phyloP scores from a whole-genome alignment of 1,140 invertebrate species.

The Sweltsa coloradensis region DNA sequence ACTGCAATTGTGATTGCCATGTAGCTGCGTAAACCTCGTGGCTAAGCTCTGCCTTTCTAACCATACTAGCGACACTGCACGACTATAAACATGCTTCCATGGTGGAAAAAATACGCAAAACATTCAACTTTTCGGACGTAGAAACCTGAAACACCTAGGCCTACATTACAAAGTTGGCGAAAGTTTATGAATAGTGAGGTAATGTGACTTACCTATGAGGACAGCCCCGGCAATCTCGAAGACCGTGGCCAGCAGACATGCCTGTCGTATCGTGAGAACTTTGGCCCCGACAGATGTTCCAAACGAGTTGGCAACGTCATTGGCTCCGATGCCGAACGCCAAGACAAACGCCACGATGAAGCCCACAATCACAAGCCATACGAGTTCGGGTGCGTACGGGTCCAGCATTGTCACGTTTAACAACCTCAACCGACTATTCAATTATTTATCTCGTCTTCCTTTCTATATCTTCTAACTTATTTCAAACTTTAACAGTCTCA shows the following conservation, averaged over 20 bases:
- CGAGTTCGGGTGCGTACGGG: conserved; percentile 49
- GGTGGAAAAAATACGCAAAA: too few relatives aligned
- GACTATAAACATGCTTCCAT: too few relatives aligned
- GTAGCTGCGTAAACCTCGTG: too few relatives aligned
- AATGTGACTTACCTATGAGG: conserved; percentile 61
- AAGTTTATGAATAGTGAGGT: background rate
- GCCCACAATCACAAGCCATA: conserved; percentile 81
- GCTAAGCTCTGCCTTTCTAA: too few relatives aligned
- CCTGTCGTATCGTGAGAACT: conserved; percentile 83
- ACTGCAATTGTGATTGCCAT: too few relatives aligned
- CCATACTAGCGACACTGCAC: too few relatives aligned
- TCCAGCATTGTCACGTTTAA: too few relatives aligned
- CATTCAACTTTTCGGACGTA: background rate
- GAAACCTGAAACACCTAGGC: background rate
- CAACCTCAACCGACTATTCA: too few relatives aligned
- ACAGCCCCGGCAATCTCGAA: conserved; percentile 88
- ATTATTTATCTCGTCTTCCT: too few relatives aligned
- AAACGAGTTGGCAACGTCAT: conserved; percentile 98
- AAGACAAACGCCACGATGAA: conserved; percentile 89
- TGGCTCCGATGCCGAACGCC: conserved; percentile 95
- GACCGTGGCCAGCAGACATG: conserved; percentile 87
- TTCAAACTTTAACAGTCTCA: too few relatives aligned
- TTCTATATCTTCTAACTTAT: too few relatives aligned
- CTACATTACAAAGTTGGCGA: background rate
- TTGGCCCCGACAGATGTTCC: conserved; percentile 94